Percentiles rank a stretch among this genome's conserved stretches.
These are phyloP conservation scores for Zaprionus taronus DNA, from an alignment of 1,140 invertebrate genomes.

Conservation along the genomic window DNA sequence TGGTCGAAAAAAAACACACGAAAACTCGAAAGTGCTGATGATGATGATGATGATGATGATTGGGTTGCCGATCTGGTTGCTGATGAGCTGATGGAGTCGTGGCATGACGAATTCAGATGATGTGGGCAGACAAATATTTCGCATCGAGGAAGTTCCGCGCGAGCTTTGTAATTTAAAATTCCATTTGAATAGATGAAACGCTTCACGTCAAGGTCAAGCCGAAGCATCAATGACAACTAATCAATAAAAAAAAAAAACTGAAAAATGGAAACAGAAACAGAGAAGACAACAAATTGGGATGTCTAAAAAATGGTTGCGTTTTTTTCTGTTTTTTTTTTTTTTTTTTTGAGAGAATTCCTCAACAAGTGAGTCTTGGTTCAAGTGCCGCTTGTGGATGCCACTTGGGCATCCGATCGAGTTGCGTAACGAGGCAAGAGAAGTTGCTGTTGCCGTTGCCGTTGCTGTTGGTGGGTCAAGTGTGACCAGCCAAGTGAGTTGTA, in stretches of 20 bases:
- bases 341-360: conserved; percentile 11
- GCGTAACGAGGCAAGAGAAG: conserved; percentile 40
- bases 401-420: conserved; percentile 47
- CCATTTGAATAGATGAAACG: conserved; percentile 54
- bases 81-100: background rate
- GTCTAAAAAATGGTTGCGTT: conserved; percentile 7
- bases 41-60: conserved; percentile 37
- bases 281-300: conserved; percentile 36
- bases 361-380: conserved; percentile 35
- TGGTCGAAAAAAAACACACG: conserved; percentile 43
- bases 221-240: conserved; percentile 70
- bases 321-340: background rate
- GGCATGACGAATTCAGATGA: conserved; percentile 59
- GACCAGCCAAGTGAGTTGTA: conserved; percentile 75
- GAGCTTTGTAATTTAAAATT: conserved; percentile 56
- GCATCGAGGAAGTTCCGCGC: conserved; percentile 58
- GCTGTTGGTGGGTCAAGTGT: conserved; percentile 58
- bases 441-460: conserved; percentile 5
- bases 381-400: conserved; percentile 29
- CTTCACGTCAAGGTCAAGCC: conserved; percentile 55
- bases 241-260: conserved; percentile 56
- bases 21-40: conserved; percentile 33
- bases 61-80: background rate
- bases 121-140: conserved; percentile 65
- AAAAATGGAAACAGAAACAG: conserved; percentile 11